Evolutionary conservation across 2,113 vertebrate species (phyloP).

Genomic region (Nanger granti): DNA sequence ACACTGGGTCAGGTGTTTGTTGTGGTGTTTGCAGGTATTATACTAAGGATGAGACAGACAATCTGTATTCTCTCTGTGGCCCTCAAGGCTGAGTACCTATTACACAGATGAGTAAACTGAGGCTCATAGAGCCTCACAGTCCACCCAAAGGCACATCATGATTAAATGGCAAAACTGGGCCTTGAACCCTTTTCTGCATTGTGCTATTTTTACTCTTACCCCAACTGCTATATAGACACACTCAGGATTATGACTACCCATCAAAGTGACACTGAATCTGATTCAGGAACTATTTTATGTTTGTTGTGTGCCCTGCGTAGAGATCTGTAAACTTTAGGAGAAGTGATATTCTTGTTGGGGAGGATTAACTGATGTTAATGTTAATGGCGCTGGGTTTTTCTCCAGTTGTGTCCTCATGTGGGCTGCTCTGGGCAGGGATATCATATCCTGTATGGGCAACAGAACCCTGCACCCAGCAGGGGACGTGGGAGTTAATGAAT

Average conservation of each 20-base stretch:
- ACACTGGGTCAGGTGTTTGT: neutral
- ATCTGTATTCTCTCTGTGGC: neutral
- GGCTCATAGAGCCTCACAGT: neutral
- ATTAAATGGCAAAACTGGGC: neutral
- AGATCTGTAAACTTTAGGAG: neutral
- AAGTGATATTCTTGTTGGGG: neutral
- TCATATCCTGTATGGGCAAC: neutral
- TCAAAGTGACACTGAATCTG: neutral
- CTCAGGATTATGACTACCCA: neutral
- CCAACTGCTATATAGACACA: neutral
- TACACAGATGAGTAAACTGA: neutral
- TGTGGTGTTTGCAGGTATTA: neutral
- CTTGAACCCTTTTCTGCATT: neutral
- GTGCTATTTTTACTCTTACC: neutral
- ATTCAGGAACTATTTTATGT: neutral
- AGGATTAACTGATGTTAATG: neutral
- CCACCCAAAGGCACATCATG: neutral
- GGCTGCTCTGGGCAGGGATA: neutral
- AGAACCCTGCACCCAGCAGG: fast-evolving
- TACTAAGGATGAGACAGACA: neutral
- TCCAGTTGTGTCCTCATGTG: neutral
- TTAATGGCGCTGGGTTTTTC: neutral
- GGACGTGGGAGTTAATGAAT: neutral
- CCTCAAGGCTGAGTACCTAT: neutral
- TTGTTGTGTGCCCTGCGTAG: neutral